phyloP scores from a whole-genome alignment of 2,797 vertebrate genomes.

The Lacerta agilis region DNA sequence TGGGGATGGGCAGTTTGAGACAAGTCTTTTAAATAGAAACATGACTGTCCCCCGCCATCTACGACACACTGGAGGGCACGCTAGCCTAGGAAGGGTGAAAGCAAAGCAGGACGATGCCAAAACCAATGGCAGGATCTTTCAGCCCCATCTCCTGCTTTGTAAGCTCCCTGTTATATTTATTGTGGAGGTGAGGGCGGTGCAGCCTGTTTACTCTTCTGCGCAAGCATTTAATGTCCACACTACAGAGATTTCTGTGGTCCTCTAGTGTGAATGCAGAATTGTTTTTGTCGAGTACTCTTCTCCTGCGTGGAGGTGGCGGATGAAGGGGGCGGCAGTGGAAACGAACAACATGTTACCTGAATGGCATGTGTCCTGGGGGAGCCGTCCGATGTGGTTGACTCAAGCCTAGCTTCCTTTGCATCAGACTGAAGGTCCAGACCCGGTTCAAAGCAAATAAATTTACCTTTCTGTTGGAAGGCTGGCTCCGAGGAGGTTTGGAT shows the following conservation, averaged over 20 bases:
- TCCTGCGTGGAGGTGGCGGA: neutral
- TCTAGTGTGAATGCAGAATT: neutral
- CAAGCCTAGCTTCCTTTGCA: neutral
- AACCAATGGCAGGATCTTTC: neutral
- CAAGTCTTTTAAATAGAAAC: no score
- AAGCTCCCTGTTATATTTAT: no score
- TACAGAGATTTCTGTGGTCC: neutral
- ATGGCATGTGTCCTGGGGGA: neutral
- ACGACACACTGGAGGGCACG: no score
- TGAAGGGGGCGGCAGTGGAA: neutral
- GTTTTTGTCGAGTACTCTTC: neutral
- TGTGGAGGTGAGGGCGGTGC: no score
- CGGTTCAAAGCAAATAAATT: constrained; percentile 18
- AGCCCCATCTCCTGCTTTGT: neutral
- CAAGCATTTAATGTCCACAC: neutral
- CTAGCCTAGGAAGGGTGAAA: neutral
- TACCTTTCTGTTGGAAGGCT: constrained; percentile 4
- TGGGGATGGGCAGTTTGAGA: no score
- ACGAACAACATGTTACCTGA: neutral
- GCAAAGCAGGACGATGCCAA: neutral
- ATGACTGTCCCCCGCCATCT: no score
- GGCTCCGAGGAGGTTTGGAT: constrained; percentile 31
- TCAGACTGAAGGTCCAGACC: constrained; percentile 11
- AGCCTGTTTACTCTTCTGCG: neutral
- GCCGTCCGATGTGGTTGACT: neutral